These are phyloP conservation scores for Dasypogon diadema DNA, from an alignment of 2,888 invertebrate species.

Conservation along the genomic window DNA sequence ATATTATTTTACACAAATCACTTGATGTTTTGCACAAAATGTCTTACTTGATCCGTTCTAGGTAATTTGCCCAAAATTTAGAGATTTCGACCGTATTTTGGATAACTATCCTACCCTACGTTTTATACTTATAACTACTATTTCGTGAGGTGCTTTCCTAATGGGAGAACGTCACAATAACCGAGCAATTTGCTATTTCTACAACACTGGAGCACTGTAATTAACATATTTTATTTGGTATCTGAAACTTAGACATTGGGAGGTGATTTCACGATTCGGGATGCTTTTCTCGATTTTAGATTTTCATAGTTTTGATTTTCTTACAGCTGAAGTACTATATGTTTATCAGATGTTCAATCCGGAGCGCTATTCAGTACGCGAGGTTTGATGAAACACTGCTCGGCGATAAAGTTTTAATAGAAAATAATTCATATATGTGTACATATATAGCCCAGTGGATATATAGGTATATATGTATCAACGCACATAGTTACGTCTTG, in stretches of 20 bases:
- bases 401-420: conserved; percentile 46
- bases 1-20: conserved; percentile 1
- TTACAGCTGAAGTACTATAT: not conserved
- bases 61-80: too few relatives aligned
- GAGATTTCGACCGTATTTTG: not conserved
- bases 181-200: conserved; percentile 6
- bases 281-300: not conserved
- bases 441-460: conserved; percentile 37
- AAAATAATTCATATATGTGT: conserved; percentile 48
- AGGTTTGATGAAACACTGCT: conserved; percentile 51
- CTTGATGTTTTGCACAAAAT: conserved; percentile 12
- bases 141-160: not conserved
- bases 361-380: conserved; percentile 50
- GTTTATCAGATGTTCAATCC: conserved; percentile 27
- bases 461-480: conserved; percentile 37
- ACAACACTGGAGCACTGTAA: conserved; percentile 15
- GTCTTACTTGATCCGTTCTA: not conserved
- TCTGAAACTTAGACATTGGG: not conserved
- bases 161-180: not conserved
- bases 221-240: not conserved
- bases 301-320: conserved; percentile 8
- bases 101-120: not conserved
- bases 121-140: not conserved
- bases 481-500: conserved; percentile 10
- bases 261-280: too few relatives aligned